phyloP scores from a whole-genome alignment of 1,140 invertebrate species.

The Drosophila funebris region DNA sequence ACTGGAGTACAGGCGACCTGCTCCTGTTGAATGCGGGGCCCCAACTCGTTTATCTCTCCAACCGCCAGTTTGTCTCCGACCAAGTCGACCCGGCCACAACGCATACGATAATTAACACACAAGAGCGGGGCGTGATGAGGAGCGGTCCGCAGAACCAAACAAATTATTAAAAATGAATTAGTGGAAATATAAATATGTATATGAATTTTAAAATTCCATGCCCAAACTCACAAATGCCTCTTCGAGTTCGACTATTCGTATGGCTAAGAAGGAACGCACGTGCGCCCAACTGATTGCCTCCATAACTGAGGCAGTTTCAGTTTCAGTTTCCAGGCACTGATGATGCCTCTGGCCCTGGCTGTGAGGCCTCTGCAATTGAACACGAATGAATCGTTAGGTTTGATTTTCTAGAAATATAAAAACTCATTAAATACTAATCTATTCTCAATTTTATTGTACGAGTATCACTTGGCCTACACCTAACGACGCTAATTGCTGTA shows the following conservation, averaged over 20 bases:
- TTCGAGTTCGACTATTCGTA: conserved; percentile 8
- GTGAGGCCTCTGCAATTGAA: conserved; percentile 55
- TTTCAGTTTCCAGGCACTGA: conserved; percentile 18
- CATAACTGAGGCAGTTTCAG: conserved; percentile 34
- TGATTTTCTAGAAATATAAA: conserved; percentile 61
- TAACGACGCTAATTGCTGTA: conserved; percentile 64
- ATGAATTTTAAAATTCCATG: conserved; percentile 72
- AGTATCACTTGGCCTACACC: conserved; percentile 23
- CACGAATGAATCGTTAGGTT: conserved; percentile 66
- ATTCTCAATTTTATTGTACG: conserved; percentile 77
- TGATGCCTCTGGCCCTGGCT: conserved; percentile 54
- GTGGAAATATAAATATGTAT: conserved; percentile 81
- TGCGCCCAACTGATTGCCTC: conserved; percentile 31
- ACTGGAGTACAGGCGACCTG: conserved; percentile 42
- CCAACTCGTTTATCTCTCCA: conserved; percentile 63
- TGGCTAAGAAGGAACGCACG: conserved; percentile 38
- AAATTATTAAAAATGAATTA: conserved; percentile 84
- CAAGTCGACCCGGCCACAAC: conserved; percentile 27
- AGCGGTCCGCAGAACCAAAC: conserved; percentile 71
- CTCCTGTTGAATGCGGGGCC: conserved; percentile 63
- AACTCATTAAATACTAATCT: conserved; percentile 83
- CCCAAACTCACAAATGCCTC: conserved; percentile 38
- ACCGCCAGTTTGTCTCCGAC: conserved; percentile 57
- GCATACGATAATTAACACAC: conserved; percentile 74
- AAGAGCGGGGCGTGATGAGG: conserved; percentile 78